Evolutionary conservation across 2,797 vertebrate genomes (phyloP).

Genomic region (Podarcis lilfordi): DNA sequence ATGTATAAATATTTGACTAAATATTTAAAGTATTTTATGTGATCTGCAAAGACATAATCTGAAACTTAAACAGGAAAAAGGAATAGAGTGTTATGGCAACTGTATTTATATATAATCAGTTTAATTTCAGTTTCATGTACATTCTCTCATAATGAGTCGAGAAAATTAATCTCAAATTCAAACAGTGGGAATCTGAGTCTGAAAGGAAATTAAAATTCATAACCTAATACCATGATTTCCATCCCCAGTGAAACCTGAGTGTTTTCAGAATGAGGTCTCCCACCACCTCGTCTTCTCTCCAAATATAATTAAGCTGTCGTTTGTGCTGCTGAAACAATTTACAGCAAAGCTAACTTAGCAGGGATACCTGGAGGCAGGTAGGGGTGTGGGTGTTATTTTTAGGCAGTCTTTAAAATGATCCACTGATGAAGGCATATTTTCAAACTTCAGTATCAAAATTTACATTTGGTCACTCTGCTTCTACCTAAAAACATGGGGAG

Average conservation of each 20-base stretch:
- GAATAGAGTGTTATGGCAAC: conserved; percentile 51
- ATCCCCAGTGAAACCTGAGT: conserved; percentile 55
- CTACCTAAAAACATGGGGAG: not conserved
- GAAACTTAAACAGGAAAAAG: conserved; percentile 53
- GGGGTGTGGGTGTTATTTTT: not conserved
- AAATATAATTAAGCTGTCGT: conserved; percentile 64
- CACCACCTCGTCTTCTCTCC: conserved; percentile 57
- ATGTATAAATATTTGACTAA: conserved; percentile 36
- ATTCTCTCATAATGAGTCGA: conserved; percentile 69
- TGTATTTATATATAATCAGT: conserved; percentile 68
- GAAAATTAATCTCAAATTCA: conserved; percentile 70
- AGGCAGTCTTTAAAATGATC: conserved; percentile 36
- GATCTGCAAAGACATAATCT: conserved; percentile 61
- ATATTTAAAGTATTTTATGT: conserved; percentile 60
- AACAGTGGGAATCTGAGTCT: conserved; percentile 66
- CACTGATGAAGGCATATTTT: conserved; percentile 34
- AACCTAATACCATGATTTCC: conserved; percentile 64
- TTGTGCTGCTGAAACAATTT: conserved; percentile 42
- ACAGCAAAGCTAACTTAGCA: not conserved
- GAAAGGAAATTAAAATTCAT: conserved; percentile 69
- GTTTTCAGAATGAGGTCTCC: conserved; percentile 68
- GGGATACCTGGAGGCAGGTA: not conserved
- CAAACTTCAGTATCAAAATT: not conserved
- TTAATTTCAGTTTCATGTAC: conserved; percentile 73
- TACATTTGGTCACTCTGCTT: not conserved